Conservation (phyloP, 2,113 vertebrate genomes). For the Sander lucioperca region DNA sequence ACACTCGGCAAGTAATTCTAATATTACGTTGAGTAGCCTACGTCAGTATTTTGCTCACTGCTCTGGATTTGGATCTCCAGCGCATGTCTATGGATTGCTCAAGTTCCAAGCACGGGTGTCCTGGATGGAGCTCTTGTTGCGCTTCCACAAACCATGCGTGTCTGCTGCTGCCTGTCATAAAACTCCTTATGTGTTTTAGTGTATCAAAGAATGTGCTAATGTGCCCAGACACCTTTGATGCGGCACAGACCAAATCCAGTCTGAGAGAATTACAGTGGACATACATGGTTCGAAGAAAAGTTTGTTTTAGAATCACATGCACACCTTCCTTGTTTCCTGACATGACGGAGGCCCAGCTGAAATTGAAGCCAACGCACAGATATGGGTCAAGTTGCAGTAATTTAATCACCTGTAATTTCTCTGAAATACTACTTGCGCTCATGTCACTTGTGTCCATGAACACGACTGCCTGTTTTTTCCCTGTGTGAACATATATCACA, state of each 20-base stretch:
- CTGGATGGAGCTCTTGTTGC: not conserved
- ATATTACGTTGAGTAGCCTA: too few relatives aligned
- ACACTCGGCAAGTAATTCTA: too few relatives aligned
- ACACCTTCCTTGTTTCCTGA: not conserved
- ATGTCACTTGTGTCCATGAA: not conserved
- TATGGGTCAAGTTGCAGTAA: not conserved
- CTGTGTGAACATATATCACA: not conserved
- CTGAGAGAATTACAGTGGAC: not conserved
- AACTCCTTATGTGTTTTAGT: not conserved
- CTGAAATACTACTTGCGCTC: not conserved
- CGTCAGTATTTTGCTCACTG: too few relatives aligned
- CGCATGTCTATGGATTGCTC: not conserved
- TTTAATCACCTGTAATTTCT: not conserved
- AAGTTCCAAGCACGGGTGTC: not conserved
- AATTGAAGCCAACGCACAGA: not conserved
- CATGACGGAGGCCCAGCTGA: not conserved
- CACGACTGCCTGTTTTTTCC: not conserved
- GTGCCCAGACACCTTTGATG: not conserved
- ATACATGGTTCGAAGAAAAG: not conserved
- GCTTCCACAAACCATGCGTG: not conserved
- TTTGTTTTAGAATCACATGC: not conserved
- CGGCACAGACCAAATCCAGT: not conserved
- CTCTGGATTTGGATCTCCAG: not conserved
- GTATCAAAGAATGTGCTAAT: too few relatives aligned
- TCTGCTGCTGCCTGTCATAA: not conserved